A percentile compares a stretch with the other conserved stretches of the same genome.
These are phyloP conservation scores for Pristionchus arcanus DNA, from an alignment of 2,888 invertebrate species.

Conservation along the genomic window DNA sequence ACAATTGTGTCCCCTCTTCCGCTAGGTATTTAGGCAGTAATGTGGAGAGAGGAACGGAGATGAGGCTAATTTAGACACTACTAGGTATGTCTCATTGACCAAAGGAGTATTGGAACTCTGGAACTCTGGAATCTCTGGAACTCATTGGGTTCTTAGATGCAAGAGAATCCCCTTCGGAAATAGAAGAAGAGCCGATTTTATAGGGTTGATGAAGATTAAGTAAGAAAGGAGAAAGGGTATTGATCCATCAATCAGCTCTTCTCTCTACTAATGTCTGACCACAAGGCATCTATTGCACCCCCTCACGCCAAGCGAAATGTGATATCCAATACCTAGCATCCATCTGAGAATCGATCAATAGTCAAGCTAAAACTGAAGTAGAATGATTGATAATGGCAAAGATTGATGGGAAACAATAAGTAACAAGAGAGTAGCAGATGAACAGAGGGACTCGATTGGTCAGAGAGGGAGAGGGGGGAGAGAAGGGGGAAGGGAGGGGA, in stretches of 20 bases:
- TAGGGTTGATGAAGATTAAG: neutral
- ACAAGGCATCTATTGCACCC: conserved; percentile 18
- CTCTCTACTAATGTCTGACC: conserved; percentile 26
- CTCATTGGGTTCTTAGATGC: too few species aligned
- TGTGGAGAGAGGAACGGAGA: neutral
- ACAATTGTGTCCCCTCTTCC: conserved; percentile 44
- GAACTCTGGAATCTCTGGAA: neutral
- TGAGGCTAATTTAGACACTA: conserved; percentile 5
- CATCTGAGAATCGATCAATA: neutral
- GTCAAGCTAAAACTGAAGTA: neutral
- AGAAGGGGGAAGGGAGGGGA: neutral
- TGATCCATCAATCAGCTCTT: conserved; percentile 5
- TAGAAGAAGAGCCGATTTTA: neutral
- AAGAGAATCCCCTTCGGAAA: neutral
- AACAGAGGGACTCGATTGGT: conserved; percentile 25
- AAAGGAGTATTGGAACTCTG: neutral
- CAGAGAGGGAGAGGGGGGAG: neutral
- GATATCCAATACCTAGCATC: neutral
- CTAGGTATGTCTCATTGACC: conserved; percentile 21
- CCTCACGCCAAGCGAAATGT: neutral
- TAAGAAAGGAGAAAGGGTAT: neutral
- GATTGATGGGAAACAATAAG: neutral
- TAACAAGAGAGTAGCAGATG: neutral
- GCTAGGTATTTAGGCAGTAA: conserved; percentile 46
- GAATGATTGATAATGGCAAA: neutral